Base-by-base conservation (phyloP, 2,113 vertebrate species). In the Galemys pyrenaicus region DNA sequence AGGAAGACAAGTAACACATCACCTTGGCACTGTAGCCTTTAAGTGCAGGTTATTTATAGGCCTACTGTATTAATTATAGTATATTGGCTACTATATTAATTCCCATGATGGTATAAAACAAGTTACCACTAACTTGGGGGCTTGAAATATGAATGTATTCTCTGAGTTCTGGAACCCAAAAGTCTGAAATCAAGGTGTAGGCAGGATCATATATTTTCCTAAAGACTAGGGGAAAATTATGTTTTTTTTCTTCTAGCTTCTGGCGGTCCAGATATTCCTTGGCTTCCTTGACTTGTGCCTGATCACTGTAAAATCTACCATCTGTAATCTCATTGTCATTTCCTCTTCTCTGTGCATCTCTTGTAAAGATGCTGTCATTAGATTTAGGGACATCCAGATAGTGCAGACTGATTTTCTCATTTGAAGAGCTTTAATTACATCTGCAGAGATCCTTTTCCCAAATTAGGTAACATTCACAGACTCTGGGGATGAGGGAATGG, bases 141-240 rank as follows among this genome's bases (percentile, higher is more conserved):
- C 26, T 80, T 80, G 9, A 32, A 81, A 89, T 51, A 73, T 39
- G 37, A 64, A 10, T 15, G n/a, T 2, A 28, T 51, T 75, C 58
- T 64, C 20, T 3, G 0, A 1, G n/a, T 64, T 62, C 91, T 28
- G 37, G 58, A 46, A 67, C 17, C 35, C 10, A 67, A 32, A 84
- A 37, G 26, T 79, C 35, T 41, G 54, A 44, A 79, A 54, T 60
- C 44, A 39, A 75, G 37, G 46, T 58, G 19, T 56, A 64, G 8
- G 39, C 20, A 64, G 46, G 32, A 30, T 12, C 0, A 0, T 0
- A 0, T 1, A 60, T 6, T 44, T 9, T 11, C 37, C 54, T 73
- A 35, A 70, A 39, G 28, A 3, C 12, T 16, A 30, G 54, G 12
- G 6, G 64, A 26, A 20, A 37, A 32, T 16, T 41, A 4, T 41